These are phyloP conservation scores for Caenorhabditis briggsae DNA, from an alignment of 1,140 invertebrate species.

Conservation along the genomic window DNA sequence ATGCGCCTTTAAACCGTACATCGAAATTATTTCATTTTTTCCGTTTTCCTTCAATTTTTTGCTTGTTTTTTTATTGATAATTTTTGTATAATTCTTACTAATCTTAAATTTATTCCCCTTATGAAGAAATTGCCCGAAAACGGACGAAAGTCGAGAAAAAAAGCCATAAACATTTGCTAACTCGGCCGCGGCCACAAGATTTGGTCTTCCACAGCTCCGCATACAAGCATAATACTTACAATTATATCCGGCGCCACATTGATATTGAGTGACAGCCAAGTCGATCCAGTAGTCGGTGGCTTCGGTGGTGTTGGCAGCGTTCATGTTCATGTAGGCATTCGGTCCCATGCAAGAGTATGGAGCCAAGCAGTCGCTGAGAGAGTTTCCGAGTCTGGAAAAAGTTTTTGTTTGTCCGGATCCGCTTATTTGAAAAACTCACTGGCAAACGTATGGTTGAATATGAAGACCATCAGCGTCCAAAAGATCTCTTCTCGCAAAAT, in stretches of 20 bases:
- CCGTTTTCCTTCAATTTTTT: no score
- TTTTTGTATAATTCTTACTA: no score
- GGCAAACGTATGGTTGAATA: slow-evolving; percentile 54
- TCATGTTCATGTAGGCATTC: slow-evolving; percentile 17
- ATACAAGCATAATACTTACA: slow-evolving; percentile 19
- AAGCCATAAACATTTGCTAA: no score
- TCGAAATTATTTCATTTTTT: not conserved
- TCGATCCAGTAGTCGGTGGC: slow-evolving; percentile 60
- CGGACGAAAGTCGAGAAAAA: no score
- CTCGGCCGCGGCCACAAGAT: no score
- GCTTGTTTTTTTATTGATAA: no score
- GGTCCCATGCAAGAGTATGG: slow-evolving; percentile 52
- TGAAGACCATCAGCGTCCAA: slow-evolving; percentile 40
- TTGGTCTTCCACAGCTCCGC: not conserved
- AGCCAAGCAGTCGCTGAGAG: slow-evolving; percentile 44
- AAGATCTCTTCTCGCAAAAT: slow-evolving; percentile 14
- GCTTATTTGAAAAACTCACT: slow-evolving; percentile 13
- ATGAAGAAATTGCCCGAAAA: no score
- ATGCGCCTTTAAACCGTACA: no score
- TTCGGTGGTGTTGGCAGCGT: slow-evolving; percentile 47
- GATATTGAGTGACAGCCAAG: slow-evolving; percentile 52
- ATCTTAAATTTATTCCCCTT: no score
- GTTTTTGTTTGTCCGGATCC: not conserved
- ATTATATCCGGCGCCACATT: slow-evolving; percentile 56
- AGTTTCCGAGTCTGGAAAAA: slow-evolving; percentile 52